Evolutionary conservation across 2,888 invertebrate genomes (phyloP).

Genomic region (Scaptomyza parva): DNA sequence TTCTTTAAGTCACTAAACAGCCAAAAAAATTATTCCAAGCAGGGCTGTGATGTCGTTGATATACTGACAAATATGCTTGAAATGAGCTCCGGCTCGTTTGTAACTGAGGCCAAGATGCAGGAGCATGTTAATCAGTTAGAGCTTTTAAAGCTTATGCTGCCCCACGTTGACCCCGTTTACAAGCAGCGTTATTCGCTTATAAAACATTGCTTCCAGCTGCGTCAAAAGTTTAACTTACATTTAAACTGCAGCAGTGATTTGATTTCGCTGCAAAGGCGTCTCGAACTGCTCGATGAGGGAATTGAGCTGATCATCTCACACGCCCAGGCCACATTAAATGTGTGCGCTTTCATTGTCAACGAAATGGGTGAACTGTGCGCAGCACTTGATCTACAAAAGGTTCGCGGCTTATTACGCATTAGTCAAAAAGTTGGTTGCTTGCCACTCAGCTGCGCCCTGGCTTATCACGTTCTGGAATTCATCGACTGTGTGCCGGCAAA

Average conservation of each 20-base stretch:
- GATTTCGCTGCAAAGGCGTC: slow-evolving; percentile 56
- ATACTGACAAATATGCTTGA: slow-evolving; percentile 72
- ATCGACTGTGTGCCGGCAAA: slow-evolving; percentile 72
- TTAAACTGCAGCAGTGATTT: slow-evolving; percentile 59
- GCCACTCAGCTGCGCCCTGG: slow-evolving; percentile 80
- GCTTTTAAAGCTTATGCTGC: slow-evolving; percentile 77
- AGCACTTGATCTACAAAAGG: slow-evolving; percentile 71
- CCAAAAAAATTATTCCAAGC: slow-evolving; percentile 61
- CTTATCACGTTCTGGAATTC: slow-evolving; percentile 74
- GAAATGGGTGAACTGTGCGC: slow-evolving; percentile 76
- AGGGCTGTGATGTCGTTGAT: slow-evolving; percentile 72
- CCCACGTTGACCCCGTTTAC: slow-evolving; percentile 50
- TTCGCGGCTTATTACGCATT: slow-evolving; percentile 74
- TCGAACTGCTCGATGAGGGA: slow-evolving; percentile 70
- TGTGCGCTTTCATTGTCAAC: slow-evolving; percentile 71
- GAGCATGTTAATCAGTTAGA: slow-evolving; percentile 78
- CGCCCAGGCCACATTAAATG: slow-evolving; percentile 66
- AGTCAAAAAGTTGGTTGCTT: slow-evolving; percentile 78
- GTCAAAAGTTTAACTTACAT: slow-evolving; percentile 70
- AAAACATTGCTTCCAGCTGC: slow-evolving; percentile 71
- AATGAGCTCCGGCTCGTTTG: slow-evolving; percentile 42
- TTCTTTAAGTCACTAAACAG: slow-evolving; percentile 76
- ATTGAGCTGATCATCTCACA: slow-evolving; percentile 72
- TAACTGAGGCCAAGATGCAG: slow-evolving; percentile 43
- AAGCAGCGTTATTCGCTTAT: slow-evolving; percentile 68